phyloP scores from a whole-genome alignment of 1,140 invertebrate species.

The Drosophila pandora region DNA sequence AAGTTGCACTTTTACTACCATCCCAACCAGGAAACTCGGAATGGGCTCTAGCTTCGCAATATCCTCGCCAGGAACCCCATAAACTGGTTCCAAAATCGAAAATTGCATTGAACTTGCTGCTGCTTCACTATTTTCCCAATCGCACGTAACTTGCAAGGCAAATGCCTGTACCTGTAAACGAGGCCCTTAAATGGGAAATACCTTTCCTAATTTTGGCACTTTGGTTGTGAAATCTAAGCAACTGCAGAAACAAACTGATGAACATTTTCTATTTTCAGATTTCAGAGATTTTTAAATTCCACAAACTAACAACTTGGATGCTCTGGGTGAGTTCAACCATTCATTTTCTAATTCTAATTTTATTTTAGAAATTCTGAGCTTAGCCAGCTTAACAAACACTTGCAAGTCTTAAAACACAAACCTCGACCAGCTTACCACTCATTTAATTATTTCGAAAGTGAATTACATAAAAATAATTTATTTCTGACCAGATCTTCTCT shows the following conservation, averaged over 20 bases:
- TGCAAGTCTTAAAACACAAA: conserved; percentile 4
- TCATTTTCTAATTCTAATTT: too few relatives aligned
- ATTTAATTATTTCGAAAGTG: conserved; percentile 40
- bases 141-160: conserved; percentile 14
- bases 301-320: not conserved
- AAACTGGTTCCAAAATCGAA: conserved; percentile 70
- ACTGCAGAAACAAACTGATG: not conserved
- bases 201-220: conserved; percentile 36
- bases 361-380: not conserved
- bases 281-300: not conserved
- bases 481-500: conserved; percentile 17
- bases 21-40: conserved; percentile 43
- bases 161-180: conserved; percentile 11
- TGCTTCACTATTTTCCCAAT: conserved; percentile 11
- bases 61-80: conserved; percentile 10
- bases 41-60: conserved; percentile 28
- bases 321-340: not conserved
- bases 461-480: conserved; percentile 47
- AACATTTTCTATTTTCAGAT: not conserved
- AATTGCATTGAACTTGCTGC: conserved; percentile 67
- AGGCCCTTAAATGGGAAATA: conserved; percentile 34
- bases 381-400: not conserved
- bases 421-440: conserved; percentile 40
- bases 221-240: too few relatives aligned
- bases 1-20: conserved; percentile 76